phyloP scores from a whole-genome alignment of 2,888 invertebrate genomes.

The Tachina fera region DNA sequence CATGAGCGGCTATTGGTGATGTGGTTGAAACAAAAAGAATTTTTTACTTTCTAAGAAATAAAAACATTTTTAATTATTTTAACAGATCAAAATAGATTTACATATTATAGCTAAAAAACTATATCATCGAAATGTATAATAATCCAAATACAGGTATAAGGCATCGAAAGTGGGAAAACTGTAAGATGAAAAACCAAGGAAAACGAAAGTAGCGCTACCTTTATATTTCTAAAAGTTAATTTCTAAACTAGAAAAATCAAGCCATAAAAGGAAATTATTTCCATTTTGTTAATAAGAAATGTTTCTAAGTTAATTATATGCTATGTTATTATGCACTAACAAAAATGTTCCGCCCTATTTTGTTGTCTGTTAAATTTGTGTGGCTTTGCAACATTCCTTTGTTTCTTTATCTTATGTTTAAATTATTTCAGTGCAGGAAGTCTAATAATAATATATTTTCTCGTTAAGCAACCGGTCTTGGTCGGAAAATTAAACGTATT shows the following conservation, averaged over 20 bases:
- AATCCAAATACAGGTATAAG: conserved; percentile 81
- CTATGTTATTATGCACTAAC: neutral
- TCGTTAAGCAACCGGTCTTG: conserved; percentile 77
- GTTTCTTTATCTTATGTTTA: conserved; percentile 55
- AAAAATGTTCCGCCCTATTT: conserved; percentile 37
- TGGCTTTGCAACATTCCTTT: conserved; percentile 77
- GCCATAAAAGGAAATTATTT: neutral
- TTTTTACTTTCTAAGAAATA: conserved; percentile 30
- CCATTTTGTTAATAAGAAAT: neutral
- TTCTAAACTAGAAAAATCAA: conserved; percentile 15
- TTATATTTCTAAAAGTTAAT: conserved; percentile 20
- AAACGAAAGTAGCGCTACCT: conserved; percentile 77
- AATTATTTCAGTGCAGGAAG: neutral
- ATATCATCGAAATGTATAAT: conserved; percentile 66
- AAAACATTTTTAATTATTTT: conserved; percentile 39
- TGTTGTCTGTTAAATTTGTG: conserved; percentile 63
- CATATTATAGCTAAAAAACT: neutral
- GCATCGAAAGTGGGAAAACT: conserved; percentile 82
- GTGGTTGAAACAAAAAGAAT: conserved; percentile 55
- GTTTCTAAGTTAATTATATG: neutral
- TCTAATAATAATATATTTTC: conserved; percentile 43
- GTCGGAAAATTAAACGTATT: conserved; percentile 85
- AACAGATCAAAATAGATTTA: conserved; percentile 24
- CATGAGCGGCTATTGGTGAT: conserved; percentile 64
- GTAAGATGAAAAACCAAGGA: conserved; percentile 79